Evolutionary conservation across 30 jellyfish, hydroid and myxozoan species (phyloP).

Genomic region (Aurelia sp.): DNA sequence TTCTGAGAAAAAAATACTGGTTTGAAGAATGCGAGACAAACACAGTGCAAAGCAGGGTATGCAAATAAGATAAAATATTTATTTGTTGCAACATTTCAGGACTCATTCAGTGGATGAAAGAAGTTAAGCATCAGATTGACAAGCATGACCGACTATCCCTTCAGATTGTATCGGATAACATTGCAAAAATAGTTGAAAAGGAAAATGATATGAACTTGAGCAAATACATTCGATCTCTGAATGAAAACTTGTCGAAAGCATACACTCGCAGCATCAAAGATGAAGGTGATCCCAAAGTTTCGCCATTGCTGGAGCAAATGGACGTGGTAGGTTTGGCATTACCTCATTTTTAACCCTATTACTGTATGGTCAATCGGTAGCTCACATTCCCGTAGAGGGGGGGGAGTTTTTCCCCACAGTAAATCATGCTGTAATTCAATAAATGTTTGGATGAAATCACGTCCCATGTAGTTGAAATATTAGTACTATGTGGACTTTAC

Average conservation of each 20-base stretch:
- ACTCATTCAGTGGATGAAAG: constrained; percentile 77
- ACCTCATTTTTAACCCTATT: too few species aligned
- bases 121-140: constrained; percentile 67
- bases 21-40: too few species aligned
- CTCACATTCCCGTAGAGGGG: too few species aligned
- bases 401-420: too few species aligned
- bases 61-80: too few species aligned
- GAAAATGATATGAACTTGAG: constrained; percentile 57
- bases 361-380: too few species aligned
- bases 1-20: too few species aligned
- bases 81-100: constrained; percentile 28
- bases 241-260: constrained; percentile 4
- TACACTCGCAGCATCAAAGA: constrained; percentile 35
- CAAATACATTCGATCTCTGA: constrained; percentile 26
- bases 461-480: too few species aligned
- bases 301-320: constrained; percentile 51
- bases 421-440: too few species aligned
- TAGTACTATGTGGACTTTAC: too few species aligned
- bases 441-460: too few species aligned
- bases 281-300: background rate
- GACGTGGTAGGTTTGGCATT: constrained; percentile 39
- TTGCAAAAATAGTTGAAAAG: constrained; percentile 66
- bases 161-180: constrained; percentile 65
- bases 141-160: constrained; percentile 83
- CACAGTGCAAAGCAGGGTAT: background rate